Conservation (phyloP, 2,113 vertebrate genomes). For the Paratilapia polleni region DNA sequence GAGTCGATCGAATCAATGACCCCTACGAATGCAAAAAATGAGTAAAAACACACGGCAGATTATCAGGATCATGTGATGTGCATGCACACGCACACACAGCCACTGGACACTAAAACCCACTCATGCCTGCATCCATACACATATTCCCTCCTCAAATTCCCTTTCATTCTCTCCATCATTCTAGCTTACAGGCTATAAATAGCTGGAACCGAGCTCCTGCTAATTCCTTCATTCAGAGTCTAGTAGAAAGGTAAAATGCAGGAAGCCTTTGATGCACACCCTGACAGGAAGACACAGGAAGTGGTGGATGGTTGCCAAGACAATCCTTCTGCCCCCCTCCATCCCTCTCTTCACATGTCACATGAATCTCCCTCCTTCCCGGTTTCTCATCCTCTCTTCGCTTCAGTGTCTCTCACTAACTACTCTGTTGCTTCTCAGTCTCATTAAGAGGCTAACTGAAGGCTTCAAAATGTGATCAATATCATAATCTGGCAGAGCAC, state of each 20-base stretch:
- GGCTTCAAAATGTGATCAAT: slow-evolving; percentile 36
- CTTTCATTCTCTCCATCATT: slow-evolving; percentile 30
- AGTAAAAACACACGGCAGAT: not conserved
- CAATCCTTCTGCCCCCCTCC: slow-evolving; percentile 15
- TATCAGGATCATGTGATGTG: slow-evolving; percentile 26
- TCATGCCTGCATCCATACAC: slow-evolving; percentile 9
- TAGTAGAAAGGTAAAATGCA: slow-evolving; percentile 65
- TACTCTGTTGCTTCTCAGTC: not conserved
- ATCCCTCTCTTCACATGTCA: not conserved
- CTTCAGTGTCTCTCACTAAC: not conserved
- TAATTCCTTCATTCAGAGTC: slow-evolving; percentile 83
- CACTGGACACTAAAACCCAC: slow-evolving; percentile 19
- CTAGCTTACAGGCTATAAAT: slow-evolving; percentile 77
- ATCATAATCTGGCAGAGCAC: slow-evolving; percentile 24
- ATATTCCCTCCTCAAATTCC: slow-evolving; percentile 9
- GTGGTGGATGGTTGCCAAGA: slow-evolving; percentile 68
- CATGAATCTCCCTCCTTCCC: not conserved
- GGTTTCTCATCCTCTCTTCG: not conserved
- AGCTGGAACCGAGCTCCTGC: slow-evolving; percentile 72
- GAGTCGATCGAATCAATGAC: slow-evolving; percentile 33
- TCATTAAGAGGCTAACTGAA: not conserved
- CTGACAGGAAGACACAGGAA: slow-evolving; percentile 69
- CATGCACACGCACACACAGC: slow-evolving; percentile 5
- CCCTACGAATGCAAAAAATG: slow-evolving; percentile 17
- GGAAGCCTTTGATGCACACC: slow-evolving; percentile 57